phyloP scores from a whole-genome alignment of 2,888 invertebrate species.

The Sylvicola cinctus region DNA sequence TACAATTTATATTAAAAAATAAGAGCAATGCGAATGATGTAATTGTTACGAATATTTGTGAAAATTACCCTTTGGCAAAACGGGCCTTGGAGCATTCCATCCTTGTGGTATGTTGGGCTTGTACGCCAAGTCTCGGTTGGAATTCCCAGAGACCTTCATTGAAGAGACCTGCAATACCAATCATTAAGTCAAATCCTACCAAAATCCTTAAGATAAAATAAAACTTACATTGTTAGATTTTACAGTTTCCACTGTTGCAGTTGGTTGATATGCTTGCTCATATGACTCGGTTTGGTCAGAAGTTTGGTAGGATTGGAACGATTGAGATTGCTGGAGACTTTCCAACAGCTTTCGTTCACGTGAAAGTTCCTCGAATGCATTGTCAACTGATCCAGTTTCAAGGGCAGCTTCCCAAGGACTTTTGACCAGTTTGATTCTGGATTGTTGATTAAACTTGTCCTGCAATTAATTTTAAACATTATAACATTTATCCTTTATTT shows the following conservation, averaged over 20 bases:
- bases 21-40: neutral
- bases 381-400: slow-evolving; percentile 45
- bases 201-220: too few relatives aligned
- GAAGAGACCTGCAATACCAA: too few relatives aligned
- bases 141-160: neutral
- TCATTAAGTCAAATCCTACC: too few relatives aligned
- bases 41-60: slow-evolving; percentile 4
- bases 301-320: neutral
- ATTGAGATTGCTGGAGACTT: slow-evolving; percentile 5
- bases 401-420: slow-evolving; percentile 55
- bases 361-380: slow-evolving; percentile 35
- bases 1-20: neutral
- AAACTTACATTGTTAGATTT: too few relatives aligned
- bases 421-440: slow-evolving; percentile 36
- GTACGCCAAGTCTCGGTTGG: slow-evolving; percentile 19
- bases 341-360: neutral
- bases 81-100: slow-evolving; percentile 21
- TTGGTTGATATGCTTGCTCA: neutral
- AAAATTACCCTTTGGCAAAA: slow-evolving; percentile 19
- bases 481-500: too few relatives aligned
- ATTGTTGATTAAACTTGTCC: slow-evolving; percentile 32
- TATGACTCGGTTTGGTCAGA: slow-evolving; percentile 2
- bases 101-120: slow-evolving; percentile 24
- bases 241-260: neutral
- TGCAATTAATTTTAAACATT: slow-evolving; percentile 15